Percentiles rank a stretch among this genome's conserved stretches.
phyloP scores from a whole-genome alignment of 2,888 invertebrate genomes.

The Lasius platythorax region DNA sequence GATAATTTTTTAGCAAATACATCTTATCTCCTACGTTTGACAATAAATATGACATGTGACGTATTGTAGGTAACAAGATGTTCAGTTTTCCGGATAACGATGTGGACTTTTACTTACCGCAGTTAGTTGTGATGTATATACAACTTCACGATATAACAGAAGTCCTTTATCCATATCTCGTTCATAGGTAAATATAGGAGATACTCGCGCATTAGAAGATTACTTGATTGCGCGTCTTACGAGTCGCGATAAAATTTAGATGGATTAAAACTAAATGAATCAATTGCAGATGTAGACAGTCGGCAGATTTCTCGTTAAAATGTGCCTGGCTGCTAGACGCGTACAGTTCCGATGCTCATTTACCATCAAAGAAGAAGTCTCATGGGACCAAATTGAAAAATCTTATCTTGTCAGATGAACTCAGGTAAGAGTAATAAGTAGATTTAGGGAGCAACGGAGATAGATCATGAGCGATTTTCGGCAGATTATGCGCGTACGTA shows the following conservation, averaged over 20 bases:
- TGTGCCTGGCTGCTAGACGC: conserved; percentile 99
- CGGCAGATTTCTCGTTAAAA: conserved; percentile 98
- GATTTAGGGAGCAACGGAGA: neutral
- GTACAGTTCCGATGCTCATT: conserved; percentile 92
- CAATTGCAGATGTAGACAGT: conserved; percentile 93
- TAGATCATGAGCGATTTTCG: neutral
- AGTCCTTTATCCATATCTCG: conserved; percentile 87
- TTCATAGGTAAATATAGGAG: conserved; percentile 87
- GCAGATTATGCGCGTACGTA: neutral
- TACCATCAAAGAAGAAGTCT: conserved; percentile 91
- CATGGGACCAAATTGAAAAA: conserved; percentile 92
- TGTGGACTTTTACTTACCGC: conserved; percentile 99
- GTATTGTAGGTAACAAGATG: conserved; percentile 93
- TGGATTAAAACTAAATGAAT: neutral
- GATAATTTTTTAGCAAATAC: neutral
- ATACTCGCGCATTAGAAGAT: neutral
- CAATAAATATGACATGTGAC: conserved; percentile 23
- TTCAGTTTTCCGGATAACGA: conserved; percentile 97
- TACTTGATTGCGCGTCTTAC: neutral
- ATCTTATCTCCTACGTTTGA: neutral
- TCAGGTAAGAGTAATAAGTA: conserved; percentile 81
- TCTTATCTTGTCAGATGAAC: conserved; percentile 91
- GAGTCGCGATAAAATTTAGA: neutral
- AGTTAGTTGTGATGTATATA: conserved; percentile 99
- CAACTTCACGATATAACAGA: conserved; percentile 99